Evolutionary conservation across 2,113 vertebrate genomes (phyloP), one percentile per base, ranked within the genome.

Genomic region (Terrapene triunguis): DNA sequence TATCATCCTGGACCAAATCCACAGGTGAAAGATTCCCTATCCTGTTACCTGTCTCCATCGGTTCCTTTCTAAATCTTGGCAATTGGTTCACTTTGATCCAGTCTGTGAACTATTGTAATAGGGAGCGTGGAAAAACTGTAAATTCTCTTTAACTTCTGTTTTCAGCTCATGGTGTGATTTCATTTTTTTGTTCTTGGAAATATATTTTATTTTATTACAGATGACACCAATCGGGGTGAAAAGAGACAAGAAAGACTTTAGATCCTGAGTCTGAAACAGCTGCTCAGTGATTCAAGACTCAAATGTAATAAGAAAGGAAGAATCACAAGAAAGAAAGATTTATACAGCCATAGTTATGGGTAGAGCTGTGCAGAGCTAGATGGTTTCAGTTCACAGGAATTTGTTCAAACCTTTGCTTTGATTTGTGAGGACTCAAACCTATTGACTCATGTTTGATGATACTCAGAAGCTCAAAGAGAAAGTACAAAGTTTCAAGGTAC

Each of bases 21-120:
- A 91, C 96, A 97, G 93, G 97, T 95, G 96, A 97, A 96, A 96
- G 95, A 96, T 95, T 95, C 53, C 92, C 89, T 94, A 94, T 91
- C 89, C 79, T 91, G 81, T 93, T 96, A 91, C 81, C 1, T 29
- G 82, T 86, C 74, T 84, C 91, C 94, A 94, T 65, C 81, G 74
- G 89, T 91, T 91, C 54, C 84, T 93, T 93, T 96, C 96, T 76
- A 93, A 95, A 74, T 51, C 50, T 11, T 95, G 79, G 38, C 82
- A 80, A 42, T 92, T 94, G 89, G 93, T 97, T 94, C 94, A 21
- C 14, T 47, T 87, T 81, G 53, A 8, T 92, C 96, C 54, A 88
- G 74, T 29, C 65, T 54, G 32, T 74, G 57, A 88, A 92, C n/a
- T 55, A 74, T 47, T 89, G 44, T 35, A 29, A 81, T 79, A 87